Evolutionary conservation across 2,113 vertebrate genomes (phyloP).

Genomic region (Paralichthys olivaceus): DNA sequence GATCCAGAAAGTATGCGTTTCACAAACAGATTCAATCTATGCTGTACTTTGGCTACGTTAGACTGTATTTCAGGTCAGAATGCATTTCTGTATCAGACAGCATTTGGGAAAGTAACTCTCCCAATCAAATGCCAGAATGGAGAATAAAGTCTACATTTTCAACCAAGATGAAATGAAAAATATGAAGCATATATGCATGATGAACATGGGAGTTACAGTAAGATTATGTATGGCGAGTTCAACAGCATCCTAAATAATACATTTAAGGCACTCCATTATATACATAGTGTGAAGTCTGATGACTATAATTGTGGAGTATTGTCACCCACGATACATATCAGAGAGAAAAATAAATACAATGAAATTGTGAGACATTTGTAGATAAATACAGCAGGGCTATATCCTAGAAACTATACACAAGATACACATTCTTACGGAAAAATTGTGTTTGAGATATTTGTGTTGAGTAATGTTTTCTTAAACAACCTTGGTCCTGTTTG

Average conservation of each 20-base stretch:
- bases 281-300: constrained; percentile 38
- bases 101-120: neutral
- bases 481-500: constrained; percentile 6
- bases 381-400: constrained; percentile 35
- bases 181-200: neutral
- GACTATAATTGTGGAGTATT: constrained; percentile 13
- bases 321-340: constrained; percentile 3
- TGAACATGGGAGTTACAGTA: neutral
- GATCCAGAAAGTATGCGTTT: neutral
- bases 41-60: neutral
- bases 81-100: neutral
- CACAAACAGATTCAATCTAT: neutral
- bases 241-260: constrained; percentile 32
- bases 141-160: neutral
- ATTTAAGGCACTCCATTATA: constrained; percentile 70
- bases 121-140: neutral
- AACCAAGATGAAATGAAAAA: neutral
- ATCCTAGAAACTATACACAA: constrained; percentile 31
- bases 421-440: constrained; percentile 21
- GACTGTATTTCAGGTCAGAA: constrained; percentile 5
- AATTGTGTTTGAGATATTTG: neutral
- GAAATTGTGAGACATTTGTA: constrained; percentile 16
- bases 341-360: constrained; percentile 42
- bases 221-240: constrained; percentile 56
- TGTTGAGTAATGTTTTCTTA: neutral